These are phyloP conservation scores for Australoheros scitulus DNA, from an alignment of 2,113 vertebrate species.

Conservation along the genomic window DNA sequence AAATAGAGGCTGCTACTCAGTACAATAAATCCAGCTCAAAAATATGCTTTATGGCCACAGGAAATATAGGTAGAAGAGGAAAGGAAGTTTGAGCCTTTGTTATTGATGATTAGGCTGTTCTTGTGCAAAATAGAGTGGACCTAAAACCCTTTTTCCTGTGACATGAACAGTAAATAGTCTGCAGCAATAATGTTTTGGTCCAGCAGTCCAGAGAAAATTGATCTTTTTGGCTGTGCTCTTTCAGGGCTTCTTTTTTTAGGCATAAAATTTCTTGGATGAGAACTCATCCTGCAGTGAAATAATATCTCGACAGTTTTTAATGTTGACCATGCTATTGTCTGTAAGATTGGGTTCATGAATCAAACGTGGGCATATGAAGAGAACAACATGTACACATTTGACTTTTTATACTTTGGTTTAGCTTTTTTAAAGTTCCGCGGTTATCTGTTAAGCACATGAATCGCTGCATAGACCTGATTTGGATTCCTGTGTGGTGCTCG, in stretches of 20 bases:
- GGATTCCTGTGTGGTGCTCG: not conserved
- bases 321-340: not conserved
- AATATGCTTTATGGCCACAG: not conserved
- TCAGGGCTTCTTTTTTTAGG: not conserved
- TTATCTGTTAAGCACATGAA: not conserved
- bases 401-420: not conserved
- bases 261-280: not conserved
- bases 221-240: not conserved
- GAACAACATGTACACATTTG: not conserved
- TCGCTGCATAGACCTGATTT: not conserved
- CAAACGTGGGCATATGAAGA: not conserved
- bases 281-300: not conserved
- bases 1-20: not conserved
- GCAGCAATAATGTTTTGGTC: slow-evolving; percentile 4
- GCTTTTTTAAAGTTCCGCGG: not conserved
- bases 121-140: not conserved
- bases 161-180: not conserved
- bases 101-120: not conserved
- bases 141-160: not conserved
- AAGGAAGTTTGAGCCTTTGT: not conserved
- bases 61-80: not conserved
- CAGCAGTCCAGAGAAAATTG: not conserved
- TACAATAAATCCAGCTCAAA: not conserved
- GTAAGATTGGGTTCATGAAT: slow-evolving; percentile 3
- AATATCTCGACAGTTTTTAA: not conserved